Percentiles rank a stretch among this genome's conserved stretches.
Evolutionary conservation across 2,797 vertebrate species (phyloP).

Genomic region (Acestrorhynchus altus): DNA sequence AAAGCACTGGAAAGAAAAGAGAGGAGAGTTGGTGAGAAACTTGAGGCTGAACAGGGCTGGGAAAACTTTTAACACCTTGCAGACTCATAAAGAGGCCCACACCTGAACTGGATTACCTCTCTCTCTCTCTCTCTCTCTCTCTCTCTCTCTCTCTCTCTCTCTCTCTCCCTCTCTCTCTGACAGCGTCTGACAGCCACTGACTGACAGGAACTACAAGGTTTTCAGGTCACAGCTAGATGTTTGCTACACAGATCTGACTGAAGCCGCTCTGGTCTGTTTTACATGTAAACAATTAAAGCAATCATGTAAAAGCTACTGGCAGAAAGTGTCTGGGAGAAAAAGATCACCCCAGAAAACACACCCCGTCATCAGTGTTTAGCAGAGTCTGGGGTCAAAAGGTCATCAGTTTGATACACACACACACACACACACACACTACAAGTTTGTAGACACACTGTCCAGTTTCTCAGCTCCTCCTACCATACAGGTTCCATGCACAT

Average conservation of each 20-base stretch:
- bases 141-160: conserved; percentile 5
- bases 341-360: background rate
- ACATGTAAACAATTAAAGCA: background rate
- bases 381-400: background rate
- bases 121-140: conserved; percentile 5
- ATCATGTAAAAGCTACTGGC: background rate
- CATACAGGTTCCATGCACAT: too few species aligned
- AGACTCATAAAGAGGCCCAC: conserved; percentile 61
- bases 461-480: too few species aligned
- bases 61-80: conserved; percentile 63
- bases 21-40: conserved; percentile 18
- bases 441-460: too few species aligned
- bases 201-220: background rate
- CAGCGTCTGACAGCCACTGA: background rate
- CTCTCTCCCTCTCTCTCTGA: background rate
- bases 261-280: too few species aligned
- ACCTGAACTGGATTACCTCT: conserved; percentile 51
- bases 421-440: too few species aligned
- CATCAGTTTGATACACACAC: background rate
- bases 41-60: conserved; percentile 53
- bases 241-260: background rate
- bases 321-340: background rate
- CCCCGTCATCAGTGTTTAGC: background rate
- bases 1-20: background rate
- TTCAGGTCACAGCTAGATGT: background rate